Base-by-base conservation (phyloP, 2,113 vertebrate species). In the Meriones unguiculatus region DNA sequence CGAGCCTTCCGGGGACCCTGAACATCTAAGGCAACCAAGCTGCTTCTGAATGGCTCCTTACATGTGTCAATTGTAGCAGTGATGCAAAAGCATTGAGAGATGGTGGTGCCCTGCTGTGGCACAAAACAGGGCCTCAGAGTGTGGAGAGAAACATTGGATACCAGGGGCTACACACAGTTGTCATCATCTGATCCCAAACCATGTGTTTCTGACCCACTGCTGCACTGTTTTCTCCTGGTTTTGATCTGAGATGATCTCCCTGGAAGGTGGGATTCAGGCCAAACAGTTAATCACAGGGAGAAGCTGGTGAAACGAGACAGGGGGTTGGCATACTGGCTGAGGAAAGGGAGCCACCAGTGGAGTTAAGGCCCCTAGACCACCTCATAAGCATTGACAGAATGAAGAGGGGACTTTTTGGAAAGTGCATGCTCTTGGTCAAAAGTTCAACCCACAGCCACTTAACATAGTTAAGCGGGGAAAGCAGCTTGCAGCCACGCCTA, bases 91-190 rank as follows among this genome's bases (percentile, higher is more conserved):
- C 17, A 1, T 0, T 38, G 82, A 84, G 67, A 38, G 38, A n/a
- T 24, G 20, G 20, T 78, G 0, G 54, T 13, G 15, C 11, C 4
- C 41, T 7, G 4, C 15, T 1, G 0, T 18, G 62, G 82, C 35
- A 13, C 38, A 22, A 46, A 15, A 0, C 15, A 22, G 52, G 38
- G 32, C 30, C 4, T 65, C 0, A 0, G 5, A 10, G 9, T 11
- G 0, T 38, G 64, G 32, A 70, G 32, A 57, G n/a, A 75, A 50
- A 3, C 9, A 15, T 28, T 28, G 10, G 28, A 1, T 86, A 10
- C 2, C 10, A 14, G 64, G 20, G 41, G 9, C 28, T 28, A 4
- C 28, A 28, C 25, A 46, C 24, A 10, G 35, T n/a, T n/a, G 13
- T 8, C 11, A 64, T 87, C 73, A 18, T 70, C 32, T 24, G 30